Evolutionary conservation across 2,888 invertebrate genomes (phyloP).

Genomic region (Diaphora mendica): DNA sequence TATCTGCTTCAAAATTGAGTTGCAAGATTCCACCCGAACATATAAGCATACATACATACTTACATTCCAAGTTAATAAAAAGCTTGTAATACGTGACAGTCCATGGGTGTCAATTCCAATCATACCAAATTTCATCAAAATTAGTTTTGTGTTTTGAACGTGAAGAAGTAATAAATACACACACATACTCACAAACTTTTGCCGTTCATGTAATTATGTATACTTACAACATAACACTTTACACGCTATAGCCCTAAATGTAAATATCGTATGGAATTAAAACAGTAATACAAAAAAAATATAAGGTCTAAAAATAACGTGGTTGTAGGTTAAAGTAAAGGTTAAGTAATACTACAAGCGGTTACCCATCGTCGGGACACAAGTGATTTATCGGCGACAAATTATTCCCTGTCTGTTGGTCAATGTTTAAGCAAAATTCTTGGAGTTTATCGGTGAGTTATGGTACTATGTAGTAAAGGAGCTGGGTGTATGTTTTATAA

Average conservation of each 20-base stretch:
- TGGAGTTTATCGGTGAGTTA: conserved; percentile 38
- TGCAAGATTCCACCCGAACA: too few relatives aligned
- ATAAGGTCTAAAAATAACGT: neutral
- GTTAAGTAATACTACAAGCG: conserved; percentile 14
- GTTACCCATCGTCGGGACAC: conserved; percentile 21
- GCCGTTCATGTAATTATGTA: too few relatives aligned
- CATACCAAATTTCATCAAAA: too few relatives aligned
- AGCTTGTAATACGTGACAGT: too few relatives aligned
- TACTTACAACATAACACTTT: too few relatives aligned
- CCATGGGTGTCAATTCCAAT: too few relatives aligned
- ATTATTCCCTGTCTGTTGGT: conserved; percentile 21
- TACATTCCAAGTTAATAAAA: too few relatives aligned
- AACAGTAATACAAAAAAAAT: conserved; percentile 6
- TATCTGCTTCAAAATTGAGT: too few relatives aligned
- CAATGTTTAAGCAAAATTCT: conserved; percentile 45
- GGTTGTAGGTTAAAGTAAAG: conserved; percentile 29
- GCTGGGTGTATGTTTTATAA: conserved; percentile 3
- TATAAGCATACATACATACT: too few relatives aligned
- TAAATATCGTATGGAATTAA: neutral
- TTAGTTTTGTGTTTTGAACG: too few relatives aligned
- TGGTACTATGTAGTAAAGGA: conserved; percentile 27
- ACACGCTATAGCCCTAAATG: neutral
- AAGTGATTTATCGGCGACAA: conserved; percentile 41
- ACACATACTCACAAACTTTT: too few relatives aligned
- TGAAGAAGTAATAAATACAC: too few relatives aligned